Conservation (phyloP, 2,888 invertebrate genomes). For the Apodemia mormo region DNA sequence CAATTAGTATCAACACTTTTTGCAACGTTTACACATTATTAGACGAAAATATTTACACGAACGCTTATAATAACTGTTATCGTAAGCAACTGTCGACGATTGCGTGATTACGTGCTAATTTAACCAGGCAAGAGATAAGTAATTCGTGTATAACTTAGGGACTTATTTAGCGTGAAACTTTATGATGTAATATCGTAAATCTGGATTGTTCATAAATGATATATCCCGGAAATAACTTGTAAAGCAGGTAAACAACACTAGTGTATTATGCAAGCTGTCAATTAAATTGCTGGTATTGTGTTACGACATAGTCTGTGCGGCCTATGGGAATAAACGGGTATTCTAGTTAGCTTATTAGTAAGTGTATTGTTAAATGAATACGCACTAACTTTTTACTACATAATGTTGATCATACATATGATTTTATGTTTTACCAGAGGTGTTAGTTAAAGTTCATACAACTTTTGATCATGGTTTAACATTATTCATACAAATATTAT, state of each 20-base stretch:
- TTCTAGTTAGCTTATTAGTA: not conserved
- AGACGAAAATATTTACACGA: conserved; percentile 33
- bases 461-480: no score
- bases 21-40: conserved; percentile 29
- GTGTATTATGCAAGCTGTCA: conserved; percentile 70
- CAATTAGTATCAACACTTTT: conserved; percentile 17
- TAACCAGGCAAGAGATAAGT: conserved; percentile 26
- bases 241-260: conserved; percentile 49
- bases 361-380: not conserved
- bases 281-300: conserved; percentile 70
- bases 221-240: conserved; percentile 68
- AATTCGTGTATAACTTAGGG: conserved; percentile 36
- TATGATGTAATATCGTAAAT: conserved; percentile 42
- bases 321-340: conserved; percentile 51
- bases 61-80: conserved; percentile 34
- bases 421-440: not conserved
- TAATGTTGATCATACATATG: not conserved
- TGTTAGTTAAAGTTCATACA: not conserved
- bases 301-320: conserved; percentile 53
- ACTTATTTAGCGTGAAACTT: conserved; percentile 39
- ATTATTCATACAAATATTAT: no score
- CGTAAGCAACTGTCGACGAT: conserved; percentile 32
- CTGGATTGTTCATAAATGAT: conserved; percentile 42
- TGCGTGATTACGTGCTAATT: conserved; percentile 41
- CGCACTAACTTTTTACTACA: not conserved